Evolutionary conservation across 2,888 invertebrate genomes (phyloP).

Genomic region (Apamea crenata): DNA sequence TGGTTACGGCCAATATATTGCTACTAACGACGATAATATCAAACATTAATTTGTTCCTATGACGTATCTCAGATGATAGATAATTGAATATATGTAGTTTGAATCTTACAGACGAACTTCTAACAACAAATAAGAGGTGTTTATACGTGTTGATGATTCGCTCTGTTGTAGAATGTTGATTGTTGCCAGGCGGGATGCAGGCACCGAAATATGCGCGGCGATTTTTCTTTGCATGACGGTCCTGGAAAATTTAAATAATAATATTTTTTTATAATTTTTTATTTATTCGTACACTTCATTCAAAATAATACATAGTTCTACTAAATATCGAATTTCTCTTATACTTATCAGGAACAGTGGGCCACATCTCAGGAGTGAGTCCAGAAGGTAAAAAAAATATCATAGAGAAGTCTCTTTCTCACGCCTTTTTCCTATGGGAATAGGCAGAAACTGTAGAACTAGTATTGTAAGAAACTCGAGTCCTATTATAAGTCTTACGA

Average conservation of each 20-base stretch:
- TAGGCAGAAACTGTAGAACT: background rate
- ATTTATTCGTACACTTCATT: slow-evolving; percentile 25
- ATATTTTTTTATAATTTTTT: no score
- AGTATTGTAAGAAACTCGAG: background rate
- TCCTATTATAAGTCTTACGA: background rate
- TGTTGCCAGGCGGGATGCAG: slow-evolving; percentile 80
- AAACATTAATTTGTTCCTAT: slow-evolving; percentile 57
- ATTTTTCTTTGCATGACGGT: slow-evolving; percentile 81
- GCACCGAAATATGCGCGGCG: slow-evolving; percentile 80
- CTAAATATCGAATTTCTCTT: background rate
- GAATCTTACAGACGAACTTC: slow-evolving; percentile 74
- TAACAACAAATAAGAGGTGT: slow-evolving; percentile 76
- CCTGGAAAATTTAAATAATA: slow-evolving; percentile 76
- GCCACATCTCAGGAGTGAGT: slow-evolving; percentile 5
- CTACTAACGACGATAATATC: slow-evolving; percentile 42
- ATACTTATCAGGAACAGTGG: slow-evolving; percentile 19
- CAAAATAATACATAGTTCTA: background rate
- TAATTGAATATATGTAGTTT: slow-evolving; percentile 73
- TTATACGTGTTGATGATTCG: slow-evolving; percentile 65
- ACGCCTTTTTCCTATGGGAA: no score
- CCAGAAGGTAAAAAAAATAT: background rate
- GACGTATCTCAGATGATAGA: slow-evolving; percentile 63
- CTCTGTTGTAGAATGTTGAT: slow-evolving; percentile 64
- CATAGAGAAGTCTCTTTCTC: background rate
- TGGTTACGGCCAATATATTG: slow-evolving; percentile 45